phyloP scores from a whole-genome alignment of 2,888 invertebrate genomes.

The Scelioninae gen. 1 region DNA sequence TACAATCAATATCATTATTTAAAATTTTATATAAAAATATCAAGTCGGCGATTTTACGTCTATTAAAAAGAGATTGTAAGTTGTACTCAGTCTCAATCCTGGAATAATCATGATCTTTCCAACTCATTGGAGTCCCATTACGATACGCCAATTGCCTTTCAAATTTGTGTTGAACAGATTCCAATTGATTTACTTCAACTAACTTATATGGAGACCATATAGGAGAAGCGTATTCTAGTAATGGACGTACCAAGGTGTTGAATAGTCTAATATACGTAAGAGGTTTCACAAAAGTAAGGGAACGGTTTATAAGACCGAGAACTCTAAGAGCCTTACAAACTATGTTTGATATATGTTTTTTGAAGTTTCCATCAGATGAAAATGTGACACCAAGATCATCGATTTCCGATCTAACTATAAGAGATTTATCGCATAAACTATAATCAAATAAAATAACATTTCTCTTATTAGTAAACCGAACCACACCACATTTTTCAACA shows the following conservation, averaged over 20 bases:
- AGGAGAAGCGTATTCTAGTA: background rate
- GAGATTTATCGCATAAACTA: no score
- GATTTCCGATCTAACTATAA: background rate
- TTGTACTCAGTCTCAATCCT: background rate
- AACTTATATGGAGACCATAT: constrained; percentile 7
- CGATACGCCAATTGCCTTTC: background rate
- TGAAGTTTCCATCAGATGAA: background rate
- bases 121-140: constrained; percentile 6
- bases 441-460: no score
- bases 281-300: background rate
- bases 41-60: background rate
- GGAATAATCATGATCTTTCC: background rate
- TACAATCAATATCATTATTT: no score
- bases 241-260: constrained; percentile 1
- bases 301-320: no score
- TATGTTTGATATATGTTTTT: background rate
- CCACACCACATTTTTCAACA: background rate
- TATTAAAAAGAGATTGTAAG: background rate
- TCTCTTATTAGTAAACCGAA: background rate
- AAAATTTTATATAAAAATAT: background rate
- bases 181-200: background rate
- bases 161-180: background rate
- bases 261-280: background rate
- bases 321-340: no score
- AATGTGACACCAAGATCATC: background rate